Conservation (phyloP, 2,797 vertebrate species). For the Coilia nasus region DNA sequence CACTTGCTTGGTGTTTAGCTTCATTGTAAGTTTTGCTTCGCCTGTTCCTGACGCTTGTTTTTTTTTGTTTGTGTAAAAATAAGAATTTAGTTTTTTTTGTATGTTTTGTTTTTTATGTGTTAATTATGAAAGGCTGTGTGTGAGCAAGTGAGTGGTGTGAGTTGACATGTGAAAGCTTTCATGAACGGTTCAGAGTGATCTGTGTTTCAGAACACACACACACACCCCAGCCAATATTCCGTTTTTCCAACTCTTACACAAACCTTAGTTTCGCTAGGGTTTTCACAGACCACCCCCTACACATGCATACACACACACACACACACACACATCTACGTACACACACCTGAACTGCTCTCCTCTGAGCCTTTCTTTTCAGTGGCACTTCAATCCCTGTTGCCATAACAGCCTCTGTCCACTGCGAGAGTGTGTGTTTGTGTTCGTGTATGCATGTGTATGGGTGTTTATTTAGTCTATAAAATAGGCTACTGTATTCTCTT, state of each 20-base stretch:
- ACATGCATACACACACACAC: background rate
- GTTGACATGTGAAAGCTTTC: conserved; percentile 15
- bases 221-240: background rate
- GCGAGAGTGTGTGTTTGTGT: conserved; percentile 44
- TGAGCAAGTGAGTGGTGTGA: background rate
- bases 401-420: conserved; percentile 13
- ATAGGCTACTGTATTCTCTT: conserved; percentile 54
- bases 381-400: conserved; percentile 13
- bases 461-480: conserved; percentile 48
- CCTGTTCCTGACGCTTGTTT: background rate
- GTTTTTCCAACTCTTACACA: background rate
- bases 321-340: background rate
- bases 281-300: background rate
- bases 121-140: background rate
- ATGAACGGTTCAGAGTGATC: background rate
- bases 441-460: conserved; percentile 39
- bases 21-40: background rate
- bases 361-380: background rate
- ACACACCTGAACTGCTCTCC: conserved; percentile 12
- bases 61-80: background rate
- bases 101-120: background rate
- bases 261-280: background rate
- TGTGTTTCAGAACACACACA: background rate
- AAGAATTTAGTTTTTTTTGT: background rate
- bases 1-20: conserved; percentile 35